Conservation (phyloP, 2,113 vertebrate genomes). For the Tiliqua scincoides region DNA sequence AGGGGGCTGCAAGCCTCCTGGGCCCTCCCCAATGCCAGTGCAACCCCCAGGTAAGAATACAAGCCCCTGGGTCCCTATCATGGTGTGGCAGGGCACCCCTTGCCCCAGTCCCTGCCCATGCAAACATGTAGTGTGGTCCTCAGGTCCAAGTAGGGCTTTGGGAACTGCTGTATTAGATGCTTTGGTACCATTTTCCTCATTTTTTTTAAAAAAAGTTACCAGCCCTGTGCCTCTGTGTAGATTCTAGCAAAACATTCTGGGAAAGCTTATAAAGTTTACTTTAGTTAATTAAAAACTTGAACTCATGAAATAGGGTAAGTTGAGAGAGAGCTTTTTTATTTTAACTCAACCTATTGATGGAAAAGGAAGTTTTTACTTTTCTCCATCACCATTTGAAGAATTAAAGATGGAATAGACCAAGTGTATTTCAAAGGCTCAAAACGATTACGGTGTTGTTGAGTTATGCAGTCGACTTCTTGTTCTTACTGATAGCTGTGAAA, state of each 20-base stretch:
- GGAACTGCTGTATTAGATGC: neutral
- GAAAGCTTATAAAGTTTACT: neutral
- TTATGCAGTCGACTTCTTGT: neutral
- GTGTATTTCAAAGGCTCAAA: no score
- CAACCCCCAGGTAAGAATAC: no score
- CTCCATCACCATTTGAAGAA: neutral
- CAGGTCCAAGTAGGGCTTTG: no score
- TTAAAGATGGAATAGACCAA: no score
- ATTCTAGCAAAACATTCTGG: neutral
- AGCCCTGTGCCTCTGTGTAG: neutral
- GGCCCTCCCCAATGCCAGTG: no score
- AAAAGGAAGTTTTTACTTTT: neutral
- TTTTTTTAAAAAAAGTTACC: neutral
- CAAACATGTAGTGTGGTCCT: no score
- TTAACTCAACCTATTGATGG: neutral
- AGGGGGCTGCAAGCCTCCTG: no score
- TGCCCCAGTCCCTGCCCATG: no score
- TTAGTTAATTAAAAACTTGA: neutral
- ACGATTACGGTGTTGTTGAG: neutral
- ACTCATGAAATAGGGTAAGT: neutral
- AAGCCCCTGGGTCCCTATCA: no score
- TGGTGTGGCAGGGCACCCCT: no score
- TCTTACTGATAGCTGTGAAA: slow-evolving; percentile 2
- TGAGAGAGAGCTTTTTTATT: neutral
- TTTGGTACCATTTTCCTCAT: no score